A percentile compares a stretch with the other conserved stretches of the same genome.
Conservation (phyloP, 2,888 invertebrate species). For the Zaprionus bogoriensis region DNA sequence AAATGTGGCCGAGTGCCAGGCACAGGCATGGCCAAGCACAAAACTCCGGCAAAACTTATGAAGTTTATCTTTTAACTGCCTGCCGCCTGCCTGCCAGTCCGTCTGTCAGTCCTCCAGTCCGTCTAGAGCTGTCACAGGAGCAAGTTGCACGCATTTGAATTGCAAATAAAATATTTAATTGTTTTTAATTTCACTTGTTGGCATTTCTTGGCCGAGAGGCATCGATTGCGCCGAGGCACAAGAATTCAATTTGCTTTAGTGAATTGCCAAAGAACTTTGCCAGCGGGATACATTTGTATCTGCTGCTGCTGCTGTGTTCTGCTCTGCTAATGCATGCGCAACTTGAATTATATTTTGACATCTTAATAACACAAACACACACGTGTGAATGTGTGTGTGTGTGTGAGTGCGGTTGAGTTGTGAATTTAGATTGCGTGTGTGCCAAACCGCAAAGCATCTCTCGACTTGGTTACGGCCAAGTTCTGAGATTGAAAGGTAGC, state of each 20-base stretch:
- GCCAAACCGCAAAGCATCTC: constrained; percentile 16
- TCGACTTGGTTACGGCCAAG: constrained; percentile 1
- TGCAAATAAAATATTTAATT: constrained; percentile 69
- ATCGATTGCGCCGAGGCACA: constrained; percentile 13
- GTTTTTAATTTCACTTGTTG: constrained; percentile 55
- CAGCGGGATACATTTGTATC: constrained; percentile 17
- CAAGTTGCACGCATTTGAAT: constrained; percentile 42
- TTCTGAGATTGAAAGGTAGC: constrained; percentile 4
- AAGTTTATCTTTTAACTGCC: constrained; percentile 22
- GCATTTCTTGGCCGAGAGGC: constrained; percentile 23
- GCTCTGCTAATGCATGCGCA: constrained; percentile 45
- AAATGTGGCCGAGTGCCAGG: constrained; percentile 12
- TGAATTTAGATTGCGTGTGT: constrained; percentile 11
- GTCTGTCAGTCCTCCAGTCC: constrained; percentile 4
- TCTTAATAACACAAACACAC: constrained; percentile 33
- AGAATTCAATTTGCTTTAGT: constrained; percentile 43
- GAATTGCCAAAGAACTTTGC: constrained; percentile 46
- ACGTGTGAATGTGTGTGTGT: constrained; percentile 8
- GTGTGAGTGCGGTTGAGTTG: constrained; percentile 9
- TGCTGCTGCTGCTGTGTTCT: background rate
- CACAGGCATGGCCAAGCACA: background rate
- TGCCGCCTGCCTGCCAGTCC: background rate
- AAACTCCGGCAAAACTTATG: constrained; percentile 6
- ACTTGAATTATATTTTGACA: constrained; percentile 53
- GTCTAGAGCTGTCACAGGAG: constrained; percentile 23